Evolutionary conservation across 2,113 vertebrate species (phyloP).

Genomic region (Carlito syrichta): DNA sequence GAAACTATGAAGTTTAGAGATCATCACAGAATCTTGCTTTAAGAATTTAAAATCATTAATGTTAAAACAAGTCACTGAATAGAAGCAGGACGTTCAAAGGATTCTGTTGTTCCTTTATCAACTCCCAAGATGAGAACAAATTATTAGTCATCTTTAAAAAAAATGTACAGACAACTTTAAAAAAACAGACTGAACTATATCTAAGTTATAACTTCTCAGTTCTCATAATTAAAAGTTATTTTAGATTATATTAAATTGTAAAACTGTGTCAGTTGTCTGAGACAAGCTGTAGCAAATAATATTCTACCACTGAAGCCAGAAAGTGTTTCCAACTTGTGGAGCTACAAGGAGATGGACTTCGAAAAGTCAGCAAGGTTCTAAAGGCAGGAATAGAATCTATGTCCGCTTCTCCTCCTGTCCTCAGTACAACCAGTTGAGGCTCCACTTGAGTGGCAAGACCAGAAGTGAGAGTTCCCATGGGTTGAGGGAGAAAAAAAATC

Average conservation of each 20-base stretch:
- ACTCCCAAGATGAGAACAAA: neutral
- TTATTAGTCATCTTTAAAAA: neutral
- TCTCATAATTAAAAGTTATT: neutral
- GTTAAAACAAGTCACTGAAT: neutral
- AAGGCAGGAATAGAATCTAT: neutral
- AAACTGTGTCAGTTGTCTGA: neutral
- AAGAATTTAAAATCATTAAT: neutral
- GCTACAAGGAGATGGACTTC: neutral
- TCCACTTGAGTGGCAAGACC: neutral
- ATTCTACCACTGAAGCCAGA: neutral
- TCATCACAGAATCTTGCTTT: neutral
- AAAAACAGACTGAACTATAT: neutral
- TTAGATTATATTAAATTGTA: neutral
- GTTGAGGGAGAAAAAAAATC: neutral
- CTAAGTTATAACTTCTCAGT: neutral
- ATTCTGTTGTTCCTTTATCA: neutral
- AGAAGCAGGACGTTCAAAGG: neutral
- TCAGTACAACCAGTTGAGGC: neutral
- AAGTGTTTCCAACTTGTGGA: neutral
- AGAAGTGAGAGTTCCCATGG: neutral
- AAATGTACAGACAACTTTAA: too few species aligned
- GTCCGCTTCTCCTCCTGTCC: neutral
- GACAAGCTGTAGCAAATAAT: neutral
- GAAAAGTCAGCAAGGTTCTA: neutral
- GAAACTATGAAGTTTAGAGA: neutral